Conservation (phyloP, 2,797 vertebrate species). For the Lagorchestes hirsutus region DNA sequence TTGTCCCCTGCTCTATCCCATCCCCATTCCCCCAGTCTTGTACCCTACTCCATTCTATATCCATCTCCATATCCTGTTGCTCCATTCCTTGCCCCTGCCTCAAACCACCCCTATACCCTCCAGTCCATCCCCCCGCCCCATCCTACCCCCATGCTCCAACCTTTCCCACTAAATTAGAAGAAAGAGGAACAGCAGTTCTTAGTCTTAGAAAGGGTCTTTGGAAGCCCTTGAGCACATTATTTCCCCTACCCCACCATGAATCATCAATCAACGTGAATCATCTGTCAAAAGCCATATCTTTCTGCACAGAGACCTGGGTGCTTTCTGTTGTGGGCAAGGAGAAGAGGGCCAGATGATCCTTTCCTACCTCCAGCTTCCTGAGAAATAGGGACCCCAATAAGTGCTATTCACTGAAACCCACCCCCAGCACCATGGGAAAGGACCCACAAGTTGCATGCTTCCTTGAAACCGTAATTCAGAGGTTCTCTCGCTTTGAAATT, state of each 20-base stretch:
- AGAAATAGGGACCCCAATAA: neutral
- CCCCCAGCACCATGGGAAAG: neutral
- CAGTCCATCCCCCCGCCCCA: no score
- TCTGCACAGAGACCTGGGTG: neutral
- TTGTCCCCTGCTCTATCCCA: neutral
- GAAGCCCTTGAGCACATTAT: neutral
- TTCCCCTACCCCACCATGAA: neutral
- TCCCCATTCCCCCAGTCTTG: fast-evolving
- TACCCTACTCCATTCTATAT: neutral
- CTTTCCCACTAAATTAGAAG: neutral
- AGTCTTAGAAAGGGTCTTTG: neutral
- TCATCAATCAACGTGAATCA: neutral
- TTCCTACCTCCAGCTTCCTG: neutral
- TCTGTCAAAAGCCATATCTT: neutral
- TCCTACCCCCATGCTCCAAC: neutral
- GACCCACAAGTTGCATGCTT: neutral
- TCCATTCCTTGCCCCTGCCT: no score
- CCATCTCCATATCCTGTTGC: no score
- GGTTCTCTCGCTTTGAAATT: neutral
- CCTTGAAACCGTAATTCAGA: neutral
- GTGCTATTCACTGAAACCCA: neutral
- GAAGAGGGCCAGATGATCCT: neutral
- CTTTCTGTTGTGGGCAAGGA: neutral
- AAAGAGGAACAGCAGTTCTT: neutral
- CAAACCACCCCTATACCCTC: no score